Base-by-base conservation (phyloP, 1,140 invertebrate species). In the Halyomorpha halys region DNA sequence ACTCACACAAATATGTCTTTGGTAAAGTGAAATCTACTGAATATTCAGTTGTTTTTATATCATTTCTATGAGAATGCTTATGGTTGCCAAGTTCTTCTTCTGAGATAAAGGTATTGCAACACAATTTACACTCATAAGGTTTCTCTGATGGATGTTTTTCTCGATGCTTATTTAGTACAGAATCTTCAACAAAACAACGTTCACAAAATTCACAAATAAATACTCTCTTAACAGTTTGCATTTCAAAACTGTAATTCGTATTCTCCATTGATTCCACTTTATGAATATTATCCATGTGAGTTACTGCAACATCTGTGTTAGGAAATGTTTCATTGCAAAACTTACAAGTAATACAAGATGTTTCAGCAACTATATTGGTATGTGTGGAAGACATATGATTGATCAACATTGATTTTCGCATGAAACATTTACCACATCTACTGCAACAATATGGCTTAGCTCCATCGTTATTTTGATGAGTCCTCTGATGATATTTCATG, bases 141-240 rank as follows among this genome's bases (percentile, higher is more conserved):
- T 30, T 51, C 13, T 64, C 65, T 19, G 21, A 25, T 18, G 45
- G 18, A 63, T 69, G 66, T 1, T 30, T 34, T 30, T 61, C 51
- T 21, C 64, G 51, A 47, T 67, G 66, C 34, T n/a, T 27, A 53
- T 66, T 66, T 15, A 67, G 27, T 44, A 44, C 23, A 14, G 18
- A 15, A 11, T 54, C 21, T 49, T 63, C 51, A 14, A 65, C 47
- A 30, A 65, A 68, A 45, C 56, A 62, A 16, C 67, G 60, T 44
- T 66, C 65, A 62, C 69, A 70, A 63, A 64, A 70, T 59, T 70
- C 69, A 63, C 69, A 70, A 59, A 68, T 62, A 60, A 65, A 68
- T 15, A 68, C 44, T 27, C 56, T 27, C n/a, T 44, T 21, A 1
- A 68, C 62, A n/a, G 44, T 59, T 39, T 62, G 44, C 62, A 65